phyloP scores from a whole-genome alignment of 2,113 vertebrate species.

The Lophochroa leadbeateri region DNA sequence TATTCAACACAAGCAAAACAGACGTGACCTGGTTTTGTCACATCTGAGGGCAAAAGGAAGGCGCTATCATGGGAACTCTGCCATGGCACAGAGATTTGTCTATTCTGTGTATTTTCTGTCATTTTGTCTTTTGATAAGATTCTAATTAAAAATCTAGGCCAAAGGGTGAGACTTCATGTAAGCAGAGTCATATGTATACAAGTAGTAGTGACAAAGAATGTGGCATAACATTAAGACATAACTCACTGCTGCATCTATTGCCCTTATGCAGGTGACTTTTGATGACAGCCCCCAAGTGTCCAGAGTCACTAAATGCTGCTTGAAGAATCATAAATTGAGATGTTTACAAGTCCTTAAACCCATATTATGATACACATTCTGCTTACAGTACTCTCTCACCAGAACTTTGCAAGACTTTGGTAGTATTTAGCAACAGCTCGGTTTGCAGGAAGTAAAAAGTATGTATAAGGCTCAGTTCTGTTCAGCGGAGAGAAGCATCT shows the following conservation, averaged over 20 bases:
- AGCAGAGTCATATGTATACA: not conserved
- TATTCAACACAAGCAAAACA: not conserved
- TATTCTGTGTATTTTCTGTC: not conserved
- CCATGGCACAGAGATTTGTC: not conserved
- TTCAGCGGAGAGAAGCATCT: not conserved
- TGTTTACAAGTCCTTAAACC: not conserved
- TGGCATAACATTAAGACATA: not conserved
- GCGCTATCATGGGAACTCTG: not conserved
- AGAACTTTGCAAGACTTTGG: not conserved
- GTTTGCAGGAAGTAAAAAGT: not conserved
- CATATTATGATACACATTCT: not conserved
- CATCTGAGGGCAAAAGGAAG: conserved; percentile 20
- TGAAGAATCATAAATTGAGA: not conserved
- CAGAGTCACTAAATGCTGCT: not conserved
- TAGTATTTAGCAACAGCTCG: not conserved
- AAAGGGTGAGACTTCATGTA: not conserved
- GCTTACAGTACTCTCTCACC: not conserved
- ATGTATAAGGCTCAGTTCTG: not conserved
- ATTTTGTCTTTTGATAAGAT: not conserved
- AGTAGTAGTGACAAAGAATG: not conserved
- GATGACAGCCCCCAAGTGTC: not conserved
- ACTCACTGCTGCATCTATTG: not conserved
- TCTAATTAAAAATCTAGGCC: not conserved
- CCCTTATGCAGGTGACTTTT: not conserved
- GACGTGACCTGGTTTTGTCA: not conserved